Evolutionary conservation across 2,113 vertebrate species (phyloP), one percentile per base, ranked within the genome.

Genomic region (Brachyhypopomus occidentalis): DNA sequence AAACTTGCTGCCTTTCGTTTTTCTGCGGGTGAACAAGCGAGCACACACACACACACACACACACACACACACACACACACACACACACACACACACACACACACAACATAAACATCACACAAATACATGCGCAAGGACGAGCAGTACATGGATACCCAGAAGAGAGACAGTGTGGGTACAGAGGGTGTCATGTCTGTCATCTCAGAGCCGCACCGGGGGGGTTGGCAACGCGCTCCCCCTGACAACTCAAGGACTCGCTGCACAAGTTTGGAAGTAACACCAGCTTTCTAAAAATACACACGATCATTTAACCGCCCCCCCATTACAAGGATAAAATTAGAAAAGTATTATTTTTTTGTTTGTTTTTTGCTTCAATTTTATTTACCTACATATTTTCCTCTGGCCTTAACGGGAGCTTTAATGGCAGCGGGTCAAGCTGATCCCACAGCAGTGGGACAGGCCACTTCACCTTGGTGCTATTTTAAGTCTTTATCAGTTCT

Each of bases 11-110:
- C 66, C 36, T 74, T 27, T 70, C 17, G 30, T 60, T 69, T 79
- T 85, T 76, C 60, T 83, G 77, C 79, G 55, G 52, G 55, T 20
- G 79, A 62, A 73, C 19, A 22, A 80, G 17, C 16, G 67, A 80
- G 36, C 19, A 36, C 25, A 70, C 41, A 45, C 84, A 79, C 75
- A 88, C 82, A 74, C 81, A 86, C 81, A 84, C 82, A 79, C 70
- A 38, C 82, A 41, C 66, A 72, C 22, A 48, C 66, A 79, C 22
- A 59, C 36, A 59, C 8, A 12, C 52, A 36, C 20, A 66, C 14
- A 55, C 4, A 25, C 62, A 8, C 41, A 23, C 56, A 30, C 48
- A 70, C 36, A n/a, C 72, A 74, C 72, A 75, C 72, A 34, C 8
- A 25, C 48, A 27, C 22, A 3, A 59, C 59, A 80, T n/a, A 74